These are phyloP conservation scores for Drosophila setifemur DNA, from an alignment of 1,140 invertebrate species.

Conservation along the genomic window DNA sequence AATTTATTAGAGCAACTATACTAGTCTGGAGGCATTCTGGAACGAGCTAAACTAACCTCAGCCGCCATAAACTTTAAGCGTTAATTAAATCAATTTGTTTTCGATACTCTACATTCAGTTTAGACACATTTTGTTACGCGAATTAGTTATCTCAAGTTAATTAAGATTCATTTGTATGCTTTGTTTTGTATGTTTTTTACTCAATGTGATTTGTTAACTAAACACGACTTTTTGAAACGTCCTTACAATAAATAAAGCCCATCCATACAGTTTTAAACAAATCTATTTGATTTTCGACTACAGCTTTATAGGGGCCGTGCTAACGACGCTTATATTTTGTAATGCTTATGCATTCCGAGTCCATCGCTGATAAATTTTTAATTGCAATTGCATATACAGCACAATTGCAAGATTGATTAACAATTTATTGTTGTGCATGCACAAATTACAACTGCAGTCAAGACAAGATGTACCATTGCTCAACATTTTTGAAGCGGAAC, in stretches of 20 bases:
- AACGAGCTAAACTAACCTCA: constrained; percentile 7
- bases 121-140: constrained; percentile 60
- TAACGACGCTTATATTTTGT: no score
- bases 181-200: constrained; percentile 64
- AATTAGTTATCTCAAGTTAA: constrained; percentile 29
- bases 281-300: not conserved
- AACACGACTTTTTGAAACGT: constrained; percentile 73
- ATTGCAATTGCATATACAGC: constrained; percentile 2
- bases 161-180: constrained; percentile 28
- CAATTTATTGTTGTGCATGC: not conserved
- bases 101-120: constrained; percentile 26
- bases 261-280: constrained; percentile 51
- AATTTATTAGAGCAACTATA: constrained; percentile 45
- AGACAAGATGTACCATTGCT: no score
- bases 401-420: constrained; percentile 22
- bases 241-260: constrained; percentile 75
- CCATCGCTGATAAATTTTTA: constrained; percentile 10
- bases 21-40: constrained; percentile 3
- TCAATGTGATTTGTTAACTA: constrained; percentile 73
- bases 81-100: constrained; percentile 54
- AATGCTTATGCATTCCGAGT: not conserved
- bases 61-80: constrained; percentile 12
- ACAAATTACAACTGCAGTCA: not conserved
- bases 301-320: no score
- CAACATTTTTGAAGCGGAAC: no score